Base-by-base conservation (phyloP, 2,888 invertebrate genomes). In the Leistus spinibarbis region DNA sequence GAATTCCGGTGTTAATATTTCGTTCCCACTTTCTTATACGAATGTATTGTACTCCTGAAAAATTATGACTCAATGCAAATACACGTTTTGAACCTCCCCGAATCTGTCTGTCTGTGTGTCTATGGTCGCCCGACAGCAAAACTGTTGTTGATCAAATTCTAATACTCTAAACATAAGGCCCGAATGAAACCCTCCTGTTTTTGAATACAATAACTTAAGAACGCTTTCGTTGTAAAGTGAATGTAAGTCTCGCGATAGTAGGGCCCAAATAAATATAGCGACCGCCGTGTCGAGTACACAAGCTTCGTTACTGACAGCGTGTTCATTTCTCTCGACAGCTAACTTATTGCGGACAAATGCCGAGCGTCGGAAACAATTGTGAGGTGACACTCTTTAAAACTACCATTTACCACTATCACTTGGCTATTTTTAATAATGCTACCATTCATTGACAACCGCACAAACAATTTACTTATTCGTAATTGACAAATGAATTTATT, bases 311-410 rank as follows among this genome's bases (percentile, higher is more conserved):
- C 62, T 68, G 63, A 56, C 62, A 62, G 68, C 54, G 24, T 63
- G 64, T 69, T 71, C 70, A 72, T 72, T 65, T 64, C 53, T 57
- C 54, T 19, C 24, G 60, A 64, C 40, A 67, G 27, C 69, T 27
- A 69, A 69, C 60, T 69, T 69, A 60, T 69, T 69, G 40, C 69
- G 56, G 60, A 23, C 69, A 69, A 69, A 69, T 69, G 69, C 60
- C 24, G 40, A 40, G 69, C 17, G 40, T 69, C 69, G 27, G 69
- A 69, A 69, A 69, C 69, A 69, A 69, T 69, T 69, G 69, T 22
- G 69, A 69, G 60, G 60, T 69, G 69, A 60, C 60, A 69, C 24
- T 60, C 60, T 40, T 40, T 20, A 40, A 27, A 69, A 60, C 40
- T 57, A 54, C 56, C 40, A 69, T 69, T 68, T 13, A 5, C 40